Evolutionary conservation across 1,140 invertebrate species (phyloP).

Genomic region (Phocides pigmalion): DNA sequence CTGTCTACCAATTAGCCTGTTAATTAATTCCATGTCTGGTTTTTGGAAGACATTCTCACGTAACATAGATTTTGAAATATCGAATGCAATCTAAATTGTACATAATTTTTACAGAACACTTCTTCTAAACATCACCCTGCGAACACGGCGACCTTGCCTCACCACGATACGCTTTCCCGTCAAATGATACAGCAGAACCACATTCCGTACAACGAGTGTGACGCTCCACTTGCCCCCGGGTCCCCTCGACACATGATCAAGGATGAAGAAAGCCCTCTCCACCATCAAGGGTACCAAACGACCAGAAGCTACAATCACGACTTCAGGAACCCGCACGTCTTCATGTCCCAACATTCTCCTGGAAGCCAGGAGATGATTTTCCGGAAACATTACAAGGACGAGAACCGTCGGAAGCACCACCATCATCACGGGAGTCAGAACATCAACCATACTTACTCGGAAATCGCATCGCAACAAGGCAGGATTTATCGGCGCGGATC

Average conservation of each 20-base stretch:
- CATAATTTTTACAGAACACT: constrained; percentile 74
- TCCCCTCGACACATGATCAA: constrained; percentile 65
- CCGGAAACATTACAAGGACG: constrained; percentile 77
- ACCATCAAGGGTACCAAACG: constrained; percentile 74
- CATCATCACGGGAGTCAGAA: constrained; percentile 74
- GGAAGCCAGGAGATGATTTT: constrained; percentile 80
- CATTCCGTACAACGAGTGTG: constrained; percentile 67
- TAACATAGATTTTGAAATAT: background rate
- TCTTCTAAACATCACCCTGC: constrained; percentile 81
- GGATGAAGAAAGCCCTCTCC: constrained; percentile 72
- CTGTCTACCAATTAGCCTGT: constrained; percentile 32
- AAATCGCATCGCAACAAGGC: constrained; percentile 82
- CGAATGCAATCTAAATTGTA: background rate
- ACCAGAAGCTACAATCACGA: constrained; percentile 86
- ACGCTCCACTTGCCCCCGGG: constrained; percentile 54
- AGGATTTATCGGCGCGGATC: constrained; percentile 78
- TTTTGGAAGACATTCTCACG: background rate
- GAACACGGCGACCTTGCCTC: constrained; percentile 72
- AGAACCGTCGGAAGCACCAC: constrained; percentile 70
- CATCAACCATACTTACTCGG: constrained; percentile 85
- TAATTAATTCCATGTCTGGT: constrained; percentile 3
- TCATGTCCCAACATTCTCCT: constrained; percentile 79
- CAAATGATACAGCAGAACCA: constrained; percentile 67
- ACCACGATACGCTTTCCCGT: constrained; percentile 73
- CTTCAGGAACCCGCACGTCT: constrained; percentile 82